Evolutionary conservation across 2,113 vertebrate species (phyloP).

Genomic region (Alosa alosa): DNA sequence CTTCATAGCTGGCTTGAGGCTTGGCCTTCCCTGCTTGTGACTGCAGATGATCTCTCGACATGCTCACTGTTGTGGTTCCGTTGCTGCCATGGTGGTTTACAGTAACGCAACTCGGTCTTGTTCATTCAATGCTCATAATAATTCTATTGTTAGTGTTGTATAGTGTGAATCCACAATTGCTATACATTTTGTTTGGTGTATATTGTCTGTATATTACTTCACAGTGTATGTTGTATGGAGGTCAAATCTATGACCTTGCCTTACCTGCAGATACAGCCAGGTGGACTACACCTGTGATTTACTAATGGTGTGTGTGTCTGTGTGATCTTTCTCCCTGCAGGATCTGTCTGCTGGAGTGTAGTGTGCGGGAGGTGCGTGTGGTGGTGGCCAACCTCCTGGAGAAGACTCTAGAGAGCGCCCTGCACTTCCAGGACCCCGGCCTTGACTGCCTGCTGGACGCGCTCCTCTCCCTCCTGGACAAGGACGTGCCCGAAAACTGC

Average conservation of each 20-base stretch:
- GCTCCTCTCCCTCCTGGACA: conserved; percentile 91
- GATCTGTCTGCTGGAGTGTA: conserved; percentile 92
- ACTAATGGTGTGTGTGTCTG: not conserved
- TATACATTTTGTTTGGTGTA: not conserved
- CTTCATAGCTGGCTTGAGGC: not conserved
- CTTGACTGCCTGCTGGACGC: conserved; percentile 84
- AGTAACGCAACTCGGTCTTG: not conserved
- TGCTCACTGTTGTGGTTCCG: not conserved
- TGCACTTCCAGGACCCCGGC: conserved; percentile 87
- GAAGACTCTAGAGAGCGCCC: conserved; percentile 93
- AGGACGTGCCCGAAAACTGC: conserved; percentile 97
- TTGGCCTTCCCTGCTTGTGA: not conserved
- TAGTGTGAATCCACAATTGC: too few species aligned
- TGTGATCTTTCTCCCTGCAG: conserved; percentile 61
- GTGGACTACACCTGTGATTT: not conserved
- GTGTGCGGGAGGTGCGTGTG: conserved; percentile 88
- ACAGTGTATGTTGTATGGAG: too few species aligned
- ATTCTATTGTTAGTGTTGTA: not conserved
- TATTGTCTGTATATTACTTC: not conserved
- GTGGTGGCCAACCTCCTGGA: conserved; percentile 94
- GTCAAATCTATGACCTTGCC: too few species aligned
- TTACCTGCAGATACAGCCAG: too few species aligned
- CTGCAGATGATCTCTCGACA: not conserved
- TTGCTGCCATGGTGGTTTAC: not conserved
- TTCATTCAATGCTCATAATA: not conserved